A percentile compares a stretch with the other conserved stretches of the same genome.
These are phyloP conservation scores for Nipponia nippon DNA, from an alignment of 2,113 vertebrate species.

Conservation along the genomic window DNA sequence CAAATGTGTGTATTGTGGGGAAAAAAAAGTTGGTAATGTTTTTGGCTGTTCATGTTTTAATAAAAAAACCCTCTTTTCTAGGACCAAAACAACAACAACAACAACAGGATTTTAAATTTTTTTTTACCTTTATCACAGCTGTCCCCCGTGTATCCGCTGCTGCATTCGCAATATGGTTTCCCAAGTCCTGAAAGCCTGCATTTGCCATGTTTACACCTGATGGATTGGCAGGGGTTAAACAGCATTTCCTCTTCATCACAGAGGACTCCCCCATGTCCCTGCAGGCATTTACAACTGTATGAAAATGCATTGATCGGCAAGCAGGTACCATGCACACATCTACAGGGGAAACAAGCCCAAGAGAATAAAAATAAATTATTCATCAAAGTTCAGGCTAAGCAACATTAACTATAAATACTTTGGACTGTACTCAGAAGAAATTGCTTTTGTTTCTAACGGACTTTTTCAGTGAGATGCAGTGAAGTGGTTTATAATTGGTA, in stretches of 20 bases:
- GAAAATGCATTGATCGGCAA: slow-evolving; percentile 96
- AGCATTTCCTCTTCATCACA: slow-evolving; percentile 90
- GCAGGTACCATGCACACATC: slow-evolving; percentile 93
- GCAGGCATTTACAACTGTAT: slow-evolving; percentile 96
- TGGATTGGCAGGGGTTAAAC: slow-evolving; percentile 84
- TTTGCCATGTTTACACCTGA: slow-evolving; percentile 92
- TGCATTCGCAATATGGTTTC: slow-evolving; percentile 94
- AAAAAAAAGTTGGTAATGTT: slow-evolving; percentile 46
- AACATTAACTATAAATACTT: slow-evolving; percentile 57
- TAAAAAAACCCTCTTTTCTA: not conserved
- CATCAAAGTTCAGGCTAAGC: slow-evolving; percentile 58
- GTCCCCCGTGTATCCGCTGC: slow-evolving; percentile 90
- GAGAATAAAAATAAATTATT: slow-evolving; percentile 54
- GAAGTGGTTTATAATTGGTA: slow-evolving; percentile 15
- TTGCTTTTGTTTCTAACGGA: slow-evolving; percentile 35
- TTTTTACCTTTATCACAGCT: slow-evolving; percentile 90
- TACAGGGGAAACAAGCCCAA: slow-evolving; percentile 63
- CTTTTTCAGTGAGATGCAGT: not conserved
- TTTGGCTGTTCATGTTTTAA: slow-evolving; percentile 30
- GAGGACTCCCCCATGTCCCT: slow-evolving; percentile 88
- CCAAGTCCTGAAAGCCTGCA: slow-evolving; percentile 92
- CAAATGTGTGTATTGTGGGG: slow-evolving; percentile 13
- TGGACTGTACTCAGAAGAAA: slow-evolving; percentile 50
- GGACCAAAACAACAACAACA: not conserved
- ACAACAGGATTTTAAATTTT: not conserved